Conservation (phyloP, 2,113 vertebrate species). For the Coracopsis vasa region DNA sequence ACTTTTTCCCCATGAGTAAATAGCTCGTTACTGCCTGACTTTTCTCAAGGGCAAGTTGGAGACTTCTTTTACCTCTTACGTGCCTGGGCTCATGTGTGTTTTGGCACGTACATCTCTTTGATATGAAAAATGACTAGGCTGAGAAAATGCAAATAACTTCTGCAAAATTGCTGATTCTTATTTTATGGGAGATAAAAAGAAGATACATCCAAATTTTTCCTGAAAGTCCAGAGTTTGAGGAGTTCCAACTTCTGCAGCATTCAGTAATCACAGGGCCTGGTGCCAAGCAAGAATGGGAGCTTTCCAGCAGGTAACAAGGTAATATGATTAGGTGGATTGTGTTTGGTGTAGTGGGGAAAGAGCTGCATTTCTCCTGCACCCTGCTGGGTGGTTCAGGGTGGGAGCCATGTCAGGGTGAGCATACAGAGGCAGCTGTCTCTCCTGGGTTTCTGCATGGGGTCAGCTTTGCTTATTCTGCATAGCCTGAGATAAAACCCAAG, state of each 20-base stretch:
- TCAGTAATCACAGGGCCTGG: neutral
- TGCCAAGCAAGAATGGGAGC: neutral
- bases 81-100: slow-evolving; percentile 7
- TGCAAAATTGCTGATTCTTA: slow-evolving; percentile 34
- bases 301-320: neutral
- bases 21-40: neutral
- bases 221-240: neutral
- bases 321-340: neutral
- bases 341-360: neutral
- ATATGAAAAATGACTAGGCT: slow-evolving; percentile 8
- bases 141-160: slow-evolving; percentile 33
- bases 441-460: neutral
- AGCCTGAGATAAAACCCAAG: neutral
- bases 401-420: neutral
- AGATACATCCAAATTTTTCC: neutral
- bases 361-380: neutral
- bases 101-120: slow-evolving; percentile 27
- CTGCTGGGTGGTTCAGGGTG: neutral
- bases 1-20: neutral
- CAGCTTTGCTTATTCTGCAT: neutral
- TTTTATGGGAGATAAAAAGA: neutral
- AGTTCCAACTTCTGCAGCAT: neutral
- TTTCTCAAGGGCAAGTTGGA: slow-evolving; percentile 12
- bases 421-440: neutral
- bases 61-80: neutral